Evolutionary conservation across 2,888 invertebrate species (phyloP).

Genomic region (Chalcosyrphus nemorum): DNA sequence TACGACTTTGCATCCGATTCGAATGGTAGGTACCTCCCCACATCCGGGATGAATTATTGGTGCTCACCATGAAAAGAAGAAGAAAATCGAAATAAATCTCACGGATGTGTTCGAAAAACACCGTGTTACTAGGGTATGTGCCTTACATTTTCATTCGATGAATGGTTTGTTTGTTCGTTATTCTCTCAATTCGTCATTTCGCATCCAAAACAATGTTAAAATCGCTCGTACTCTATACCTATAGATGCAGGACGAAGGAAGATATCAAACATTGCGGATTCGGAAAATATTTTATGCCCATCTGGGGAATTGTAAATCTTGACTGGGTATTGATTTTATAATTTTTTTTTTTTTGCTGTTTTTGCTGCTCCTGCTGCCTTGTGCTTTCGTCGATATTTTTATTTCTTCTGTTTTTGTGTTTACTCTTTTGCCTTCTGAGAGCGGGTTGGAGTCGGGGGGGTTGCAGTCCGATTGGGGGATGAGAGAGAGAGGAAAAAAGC

Average conservation of each 20-base stretch:
- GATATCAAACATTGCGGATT: conserved; percentile 55
- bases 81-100: conserved; percentile 64
- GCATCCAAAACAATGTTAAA: conserved; percentile 50
- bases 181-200: conserved; percentile 61
- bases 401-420: conserved; percentile 39
- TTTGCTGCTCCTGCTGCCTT: conserved; percentile 7
- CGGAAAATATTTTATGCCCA: conserved; percentile 63
- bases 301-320: conserved; percentile 71
- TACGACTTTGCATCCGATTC: conserved; percentile 64
- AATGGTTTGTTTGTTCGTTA: conserved; percentile 55
- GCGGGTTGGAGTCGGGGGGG: not conserved
- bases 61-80: conserved; percentile 48
- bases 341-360: conserved; percentile 35
- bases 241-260: not conserved
- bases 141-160: conserved; percentile 38
- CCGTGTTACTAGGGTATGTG: conserved; percentile 20
- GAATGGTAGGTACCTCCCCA: conserved; percentile 44
- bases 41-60: conserved; percentile 65
- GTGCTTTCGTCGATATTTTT: conserved; percentile 53
- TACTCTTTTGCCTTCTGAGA: conserved; percentile 10
- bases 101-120: conserved; percentile 50
- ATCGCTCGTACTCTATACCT: not conserved
- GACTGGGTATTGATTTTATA: conserved; percentile 67
- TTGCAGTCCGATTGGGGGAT: not conserved
- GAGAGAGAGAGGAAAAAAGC: not conserved